Evolutionary conservation across 2,888 invertebrate species (phyloP).

Genomic region (Caenorhabditis sp.): DNA sequence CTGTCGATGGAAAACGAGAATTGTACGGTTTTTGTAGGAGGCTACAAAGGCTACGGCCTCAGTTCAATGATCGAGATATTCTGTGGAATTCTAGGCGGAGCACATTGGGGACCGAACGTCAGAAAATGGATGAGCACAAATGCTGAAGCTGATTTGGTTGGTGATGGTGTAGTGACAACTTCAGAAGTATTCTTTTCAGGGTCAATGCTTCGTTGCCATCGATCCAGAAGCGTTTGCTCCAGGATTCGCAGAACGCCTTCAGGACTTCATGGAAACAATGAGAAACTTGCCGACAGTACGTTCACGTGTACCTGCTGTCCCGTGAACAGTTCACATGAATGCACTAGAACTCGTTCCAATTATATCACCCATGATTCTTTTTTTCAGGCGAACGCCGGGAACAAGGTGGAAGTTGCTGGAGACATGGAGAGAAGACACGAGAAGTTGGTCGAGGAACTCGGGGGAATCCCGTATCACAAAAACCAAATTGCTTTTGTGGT

Average conservation of each 20-base stretch:
- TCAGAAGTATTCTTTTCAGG: constrained; percentile 59
- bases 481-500: constrained; percentile 75
- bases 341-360: too few relatives aligned
- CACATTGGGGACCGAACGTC: constrained; percentile 89
- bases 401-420: constrained; percentile 77
- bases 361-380: too few relatives aligned
- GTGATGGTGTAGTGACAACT: constrained; percentile 1
- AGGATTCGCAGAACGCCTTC: constrained; percentile 76
- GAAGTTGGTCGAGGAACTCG: constrained; percentile 72
- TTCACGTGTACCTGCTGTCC: neutral
- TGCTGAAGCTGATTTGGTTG: constrained; percentile 86
- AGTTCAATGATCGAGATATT: constrained; percentile 92
- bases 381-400: constrained; percentile 68
- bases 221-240: constrained; percentile 80
- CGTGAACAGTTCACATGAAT: constrained; percentile 20
- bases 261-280: constrained; percentile 78
- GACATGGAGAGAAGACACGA: constrained; percentile 78
- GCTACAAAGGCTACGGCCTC: constrained; percentile 94
- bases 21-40: constrained; percentile 85
- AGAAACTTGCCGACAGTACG: constrained; percentile 72
- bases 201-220: constrained; percentile 80
- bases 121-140: constrained; percentile 89
- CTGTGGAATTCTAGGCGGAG: constrained; percentile 89
- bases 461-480: constrained; percentile 80
- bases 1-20: neutral